Base-by-base conservation (phyloP, 2,888 invertebrate species). In the Pristionchus fissidentatus region DNA sequence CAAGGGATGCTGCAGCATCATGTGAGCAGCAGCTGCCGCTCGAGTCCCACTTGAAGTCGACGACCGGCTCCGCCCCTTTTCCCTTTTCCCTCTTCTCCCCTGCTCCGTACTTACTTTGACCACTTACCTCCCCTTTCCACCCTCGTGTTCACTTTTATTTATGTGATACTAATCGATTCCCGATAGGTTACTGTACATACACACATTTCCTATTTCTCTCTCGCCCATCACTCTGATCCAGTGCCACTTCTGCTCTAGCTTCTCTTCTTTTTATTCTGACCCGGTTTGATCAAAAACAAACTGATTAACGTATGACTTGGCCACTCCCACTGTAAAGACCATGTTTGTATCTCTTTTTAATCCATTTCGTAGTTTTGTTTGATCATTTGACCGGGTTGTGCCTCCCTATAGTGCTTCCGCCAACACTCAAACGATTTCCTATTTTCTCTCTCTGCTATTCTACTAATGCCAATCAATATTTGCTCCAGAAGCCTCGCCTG, bases 1-100 rank as follows among this genome's bases (percentile, higher is more conserved):
- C 79, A 89, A 89, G 73, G 85, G 87, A 62, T 89, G 89, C 78
- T 89, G 89, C 81, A 78, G 79, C 19, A 73, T 89, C 13, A 86
- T 88, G 87, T 89, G 85, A 86, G n/a, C n/a, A 55, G 52, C 10
- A 26, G 35, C 13, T 55, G 55, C 55, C 26, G 52, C n/a, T n/a
- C n/a, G n/a, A n/a, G n/a, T n/a, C n/a, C 38, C 78, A 38, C 35
- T 29, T 35, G 75, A 26, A 19, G 52, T 2, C 19, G 8, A n/a
- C 19, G 10, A 49, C 19, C 19, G 46, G 19, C 43, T 26, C 46
- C 46, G 3, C 46, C 19, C 32, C 43, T 29, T 75, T 46, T 13
- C 35, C 62, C 29, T n/a, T 26, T 13, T 41, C 62, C 62, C 62
- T 13, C 13, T 73, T 10, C 29, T 22, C 29, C 73, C 73, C 38